Evolutionary conservation across 2,797 vertebrate genomes (phyloP).

Genomic region (Merluccius polli): DNA sequence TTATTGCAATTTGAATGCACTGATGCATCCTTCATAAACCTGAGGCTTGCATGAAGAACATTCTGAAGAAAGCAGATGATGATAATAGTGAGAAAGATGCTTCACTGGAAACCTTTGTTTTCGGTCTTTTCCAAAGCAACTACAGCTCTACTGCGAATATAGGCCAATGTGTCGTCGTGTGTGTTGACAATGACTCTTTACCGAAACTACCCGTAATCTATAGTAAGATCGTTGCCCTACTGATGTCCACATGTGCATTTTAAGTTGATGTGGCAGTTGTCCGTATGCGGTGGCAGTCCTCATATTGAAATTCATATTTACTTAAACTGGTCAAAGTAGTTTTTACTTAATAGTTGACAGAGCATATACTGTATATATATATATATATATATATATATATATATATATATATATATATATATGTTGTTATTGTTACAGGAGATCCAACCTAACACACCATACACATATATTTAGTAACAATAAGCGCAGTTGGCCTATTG

Average conservation of each 20-base stretch:
- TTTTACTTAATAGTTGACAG: constrained; percentile 47
- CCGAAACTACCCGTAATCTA: constrained; percentile 98
- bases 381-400: constrained; percentile 52
- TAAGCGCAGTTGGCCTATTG: constrained; percentile 46
- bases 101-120: constrained; percentile 19
- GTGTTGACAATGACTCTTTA: constrained; percentile 64
- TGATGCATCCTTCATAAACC: constrained; percentile 67
- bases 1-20: constrained; percentile 75
- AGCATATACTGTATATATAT: constrained; percentile 48
- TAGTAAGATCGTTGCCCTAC: constrained; percentile 83
- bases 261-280: constrained; percentile 40
- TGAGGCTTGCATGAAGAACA: constrained; percentile 67
- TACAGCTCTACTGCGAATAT: constrained; percentile 27
- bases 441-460: constrained; percentile 61
- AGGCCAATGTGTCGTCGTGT: background rate
- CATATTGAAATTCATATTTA: background rate
- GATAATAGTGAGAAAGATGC: constrained; percentile 27
- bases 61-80: constrained; percentile 58
- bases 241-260: constrained; percentile 53
- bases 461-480: constrained; percentile 61
- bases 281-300: background rate
- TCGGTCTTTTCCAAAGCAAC: constrained; percentile 46
- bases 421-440: constrained; percentile 53
- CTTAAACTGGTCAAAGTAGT: background rate
- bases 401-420: constrained; percentile 51